phyloP scores from a whole-genome alignment of 2,888 invertebrate genomes.

The Meiosimyza decipiens region DNA sequence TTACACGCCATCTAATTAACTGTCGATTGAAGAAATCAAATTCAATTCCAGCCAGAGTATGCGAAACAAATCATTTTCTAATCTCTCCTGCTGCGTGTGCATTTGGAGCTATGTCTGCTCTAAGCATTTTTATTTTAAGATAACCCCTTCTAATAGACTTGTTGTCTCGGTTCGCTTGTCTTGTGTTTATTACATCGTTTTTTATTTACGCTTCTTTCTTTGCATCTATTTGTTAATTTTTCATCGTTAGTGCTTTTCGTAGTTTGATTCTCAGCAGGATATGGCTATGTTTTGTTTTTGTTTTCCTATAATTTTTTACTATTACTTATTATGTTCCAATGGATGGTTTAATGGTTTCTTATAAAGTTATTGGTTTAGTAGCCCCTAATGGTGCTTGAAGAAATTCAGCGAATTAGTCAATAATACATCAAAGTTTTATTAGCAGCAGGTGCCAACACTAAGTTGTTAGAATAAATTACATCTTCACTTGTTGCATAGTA shows the following conservation, averaged over 20 bases:
- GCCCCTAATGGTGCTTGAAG: constrained; percentile 22
- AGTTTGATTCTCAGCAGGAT: constrained; percentile 27
- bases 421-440: constrained; percentile 37
- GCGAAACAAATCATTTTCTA: constrained; percentile 37
- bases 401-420: constrained; percentile 25
- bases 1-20: constrained; percentile 52
- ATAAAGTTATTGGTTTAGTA: too few relatives aligned
- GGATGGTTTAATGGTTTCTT: too few relatives aligned
- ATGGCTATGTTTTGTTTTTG: constrained; percentile 8
- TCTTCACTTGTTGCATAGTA: neutral
- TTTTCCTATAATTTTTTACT: too few relatives aligned
- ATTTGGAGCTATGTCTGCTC: neutral
- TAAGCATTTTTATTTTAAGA: constrained; percentile 39
- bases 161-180: constrained; percentile 47
- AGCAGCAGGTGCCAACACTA: constrained; percentile 25
- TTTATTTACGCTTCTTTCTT: constrained; percentile 40
- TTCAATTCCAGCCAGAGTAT: constrained; percentile 48
- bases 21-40: constrained; percentile 59
- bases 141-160: constrained; percentile 44
- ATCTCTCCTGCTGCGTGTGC: constrained; percentile 41
- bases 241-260: constrained; percentile 50
- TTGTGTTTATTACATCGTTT: neutral
- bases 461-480: constrained; percentile 32
- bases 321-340: too few relatives aligned
- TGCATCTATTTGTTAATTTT: constrained; percentile 49